Evolutionary conservation across 2,888 invertebrate species (phyloP), one percentile per base, ranked within the genome.

Genomic region (Eristalinus aeneus): DNA sequence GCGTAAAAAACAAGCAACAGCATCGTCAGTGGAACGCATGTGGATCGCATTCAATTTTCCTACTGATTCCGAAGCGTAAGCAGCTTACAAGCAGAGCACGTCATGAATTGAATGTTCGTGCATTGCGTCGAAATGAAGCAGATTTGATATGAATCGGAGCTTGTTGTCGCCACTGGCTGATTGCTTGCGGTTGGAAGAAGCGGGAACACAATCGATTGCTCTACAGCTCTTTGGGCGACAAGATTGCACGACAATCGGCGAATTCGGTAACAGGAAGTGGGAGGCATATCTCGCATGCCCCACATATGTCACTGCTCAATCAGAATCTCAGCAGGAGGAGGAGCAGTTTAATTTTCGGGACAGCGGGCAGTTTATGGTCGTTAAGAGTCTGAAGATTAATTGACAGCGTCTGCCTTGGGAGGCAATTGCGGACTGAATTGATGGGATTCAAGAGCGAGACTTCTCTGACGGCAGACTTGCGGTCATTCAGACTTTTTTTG

Each of bases 21-120:
- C 73, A 71, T 80, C 79, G 63, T n/a, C n/a, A 67, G 71, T 76
- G 84, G 84, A 80, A 64, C 68, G 6, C 63, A 64, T 63, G 81
- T 81, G 81, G 83, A 83, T 60, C 65, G 61, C 75, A 79, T 63
- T 64, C 53, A 27, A 67, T 68, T 23, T 60, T 6, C 56, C 64
- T 83, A 20, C 68, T 63, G 36, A 46, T 64, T 46, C 16, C 31
- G 16, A 60, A 10, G 39, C 27, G 76, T 72, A 39, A 67, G 4
- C 22, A n/a, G 53, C 27, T 46, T 71, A 56, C 60, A 71, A 60
- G 67, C 68, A 68, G 64, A 56, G 54, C 31, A 65, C 85, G 85
- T 85, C 81, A 85, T 53, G 16, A 64, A 16, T 72, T 53, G 22
- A 69, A 16, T 72, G 60, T 81, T 36, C 46, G 46, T 77, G 63